Evolutionary conservation across 2,888 invertebrate genomes (phyloP).

Genomic region (Apamea epomidion): DNA sequence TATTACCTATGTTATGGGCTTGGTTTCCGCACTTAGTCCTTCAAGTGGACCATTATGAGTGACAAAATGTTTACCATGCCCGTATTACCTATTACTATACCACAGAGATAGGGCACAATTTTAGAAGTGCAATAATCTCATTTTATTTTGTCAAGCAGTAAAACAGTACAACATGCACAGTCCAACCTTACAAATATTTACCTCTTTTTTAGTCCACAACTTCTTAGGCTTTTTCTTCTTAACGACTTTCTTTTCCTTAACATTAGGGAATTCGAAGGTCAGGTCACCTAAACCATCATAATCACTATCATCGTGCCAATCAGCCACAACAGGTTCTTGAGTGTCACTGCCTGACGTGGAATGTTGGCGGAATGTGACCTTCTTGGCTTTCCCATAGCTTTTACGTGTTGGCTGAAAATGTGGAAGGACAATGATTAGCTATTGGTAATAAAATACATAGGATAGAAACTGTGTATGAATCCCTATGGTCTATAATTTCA

Average conservation of each 20-base stretch:
- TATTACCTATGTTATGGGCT: too few species aligned
- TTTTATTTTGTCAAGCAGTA: background rate
- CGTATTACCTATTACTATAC: background rate
- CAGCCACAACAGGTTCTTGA: constrained; percentile 53
- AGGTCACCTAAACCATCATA: constrained; percentile 82
- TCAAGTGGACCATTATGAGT: too few species aligned
- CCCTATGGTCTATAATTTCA: too few species aligned
- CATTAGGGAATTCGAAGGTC: constrained; percentile 79
- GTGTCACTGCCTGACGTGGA: constrained; percentile 74
- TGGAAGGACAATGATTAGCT: background rate
- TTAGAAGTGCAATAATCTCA: background rate
- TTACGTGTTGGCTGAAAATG: constrained; percentile 81
- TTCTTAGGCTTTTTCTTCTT: constrained; percentile 80
- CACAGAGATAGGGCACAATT: background rate
- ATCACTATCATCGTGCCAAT: constrained; percentile 71
- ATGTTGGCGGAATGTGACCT: constrained; percentile 79
- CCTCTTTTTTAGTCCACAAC: constrained; percentile 84
- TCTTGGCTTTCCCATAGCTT: constrained; percentile 85
- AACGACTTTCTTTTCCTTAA: constrained; percentile 75
- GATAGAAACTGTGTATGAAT: background rate
- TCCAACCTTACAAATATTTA: constrained; percentile 59
- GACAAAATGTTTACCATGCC: too few species aligned
- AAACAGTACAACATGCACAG: background rate
- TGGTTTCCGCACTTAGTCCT: too few species aligned
- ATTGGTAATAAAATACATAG: background rate